Conservation (phyloP, 2,888 invertebrate genomes). For the Hesperia comma region DNA sequence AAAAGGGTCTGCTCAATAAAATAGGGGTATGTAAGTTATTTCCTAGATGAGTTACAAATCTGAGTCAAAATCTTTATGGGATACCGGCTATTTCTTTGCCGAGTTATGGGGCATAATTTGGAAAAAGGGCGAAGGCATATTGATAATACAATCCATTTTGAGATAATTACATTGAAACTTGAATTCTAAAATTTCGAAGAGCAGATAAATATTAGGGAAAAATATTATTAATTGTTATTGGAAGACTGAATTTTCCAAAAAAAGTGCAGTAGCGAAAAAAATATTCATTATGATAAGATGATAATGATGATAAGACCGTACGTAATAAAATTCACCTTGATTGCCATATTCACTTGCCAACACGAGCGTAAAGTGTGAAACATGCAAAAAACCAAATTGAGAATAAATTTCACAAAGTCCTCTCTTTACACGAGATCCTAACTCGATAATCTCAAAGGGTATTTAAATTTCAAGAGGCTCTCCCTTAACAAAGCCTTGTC, state of each 20-base stretch:
- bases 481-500: conserved; percentile 13
- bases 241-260: background rate
- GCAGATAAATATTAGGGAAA: too few relatives aligned
- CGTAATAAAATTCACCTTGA: too few relatives aligned
- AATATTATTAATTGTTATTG: too few relatives aligned
- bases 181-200: too few relatives aligned
- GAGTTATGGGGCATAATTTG: too few relatives aligned
- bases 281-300: too few relatives aligned
- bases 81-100: background rate
- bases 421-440: background rate
- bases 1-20: conserved; percentile 7
- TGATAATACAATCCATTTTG: too few relatives aligned
- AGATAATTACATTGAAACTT: too few relatives aligned
- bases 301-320: too few relatives aligned
- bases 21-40: conserved; percentile 9
- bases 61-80: conserved; percentile 3
- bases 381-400: background rate
- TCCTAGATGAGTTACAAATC: conserved; percentile 5
- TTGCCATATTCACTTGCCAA: background rate
- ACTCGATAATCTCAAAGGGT: conserved; percentile 14
- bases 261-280: too few relatives aligned
- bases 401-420: background rate
- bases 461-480: conserved; percentile 30
- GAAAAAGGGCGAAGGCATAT: too few relatives aligned
- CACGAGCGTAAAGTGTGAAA: background rate